Evolutionary conservation across 1,140 invertebrate species (phyloP), one percentile per base, ranked within the genome.

Genomic region (Ridgeia piscesae): DNA sequence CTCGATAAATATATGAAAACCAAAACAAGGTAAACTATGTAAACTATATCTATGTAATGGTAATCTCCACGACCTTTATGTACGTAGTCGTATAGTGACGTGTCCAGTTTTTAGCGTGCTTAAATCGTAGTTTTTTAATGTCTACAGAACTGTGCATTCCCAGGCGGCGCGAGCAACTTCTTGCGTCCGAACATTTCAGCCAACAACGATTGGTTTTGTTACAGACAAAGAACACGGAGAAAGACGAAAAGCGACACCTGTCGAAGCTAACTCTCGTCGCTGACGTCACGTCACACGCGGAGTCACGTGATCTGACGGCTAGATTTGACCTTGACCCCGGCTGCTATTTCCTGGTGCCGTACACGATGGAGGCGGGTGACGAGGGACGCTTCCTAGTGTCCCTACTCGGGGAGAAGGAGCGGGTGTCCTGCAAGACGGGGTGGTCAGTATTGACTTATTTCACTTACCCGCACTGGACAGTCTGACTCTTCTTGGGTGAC

Each of bases 281-380:
- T 33, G 90, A 94, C 35, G 89, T 93, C 4, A 94, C 94, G 21
- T 94, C 94, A 21, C 91, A 93, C 34, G 90, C 92, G 33, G 94
- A 94, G 58, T 50, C 92, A 91, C 90, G 95, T 34, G 95, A 95
- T 89, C 92, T 95, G 17, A 94, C 91, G 33, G 92, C 93, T 0
- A 91, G 95, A 17, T 93, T 94, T 50, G 94, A 94, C 92, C 93
- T 95, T 58, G 94, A 95, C 34, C 94, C 94, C 17, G 95, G 95
- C 42, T 93, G 92, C 89, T 95, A 95, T 89, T 94, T 95, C 89
- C 35, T 95, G 27, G 94, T 95, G 33, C 94, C 95, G 33, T 95
- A 94, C 50, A 94, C 93, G 92, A 77, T 92, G 31, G 91, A 94
- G 0, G 91, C 92, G 11, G 93, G 91, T 33, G 94, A 95, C 91